A percentile compares a stretch with the other conserved stretches of the same genome.
These are phyloP conservation scores for Neodontobutis hainanensis DNA, from an alignment of 2,113 vertebrate genomes.

Conservation along the genomic window DNA sequence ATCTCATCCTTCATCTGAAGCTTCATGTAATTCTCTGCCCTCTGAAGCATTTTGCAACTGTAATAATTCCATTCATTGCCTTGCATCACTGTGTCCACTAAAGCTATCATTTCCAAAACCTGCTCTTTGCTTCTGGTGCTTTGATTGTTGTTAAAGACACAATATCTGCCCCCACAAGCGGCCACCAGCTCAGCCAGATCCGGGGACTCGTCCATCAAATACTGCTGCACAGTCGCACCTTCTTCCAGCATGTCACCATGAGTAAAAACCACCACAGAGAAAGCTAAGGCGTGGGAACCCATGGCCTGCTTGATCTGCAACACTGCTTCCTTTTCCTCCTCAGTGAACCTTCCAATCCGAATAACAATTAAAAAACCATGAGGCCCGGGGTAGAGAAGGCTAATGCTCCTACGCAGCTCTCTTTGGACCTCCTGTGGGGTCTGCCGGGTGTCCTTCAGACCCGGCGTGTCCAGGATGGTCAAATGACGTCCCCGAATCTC, in stretches of 20 bases:
- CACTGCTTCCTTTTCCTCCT: constrained; percentile 50
- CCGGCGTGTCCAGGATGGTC: constrained; percentile 56
- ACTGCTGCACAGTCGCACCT: constrained; percentile 11
- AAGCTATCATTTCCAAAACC: constrained; percentile 49
- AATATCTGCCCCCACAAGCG: constrained; percentile 55
- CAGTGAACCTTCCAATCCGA: constrained; percentile 65
- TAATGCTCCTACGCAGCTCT: constrained; percentile 53
- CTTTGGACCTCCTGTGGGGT: constrained; percentile 20
- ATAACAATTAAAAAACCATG: constrained; percentile 65
- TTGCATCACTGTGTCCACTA: constrained; percentile 53
- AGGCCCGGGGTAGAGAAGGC: constrained; percentile 58
- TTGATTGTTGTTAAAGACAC: constrained; percentile 66
- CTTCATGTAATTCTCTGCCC: constrained; percentile 46
- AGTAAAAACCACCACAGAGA: constrained; percentile 59
- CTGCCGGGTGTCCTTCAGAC: constrained; percentile 39
- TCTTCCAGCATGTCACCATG: constrained; percentile 52
- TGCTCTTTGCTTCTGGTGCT: constrained; percentile 44
- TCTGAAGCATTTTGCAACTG: constrained; percentile 41
- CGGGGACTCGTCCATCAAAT: constrained; percentile 29
- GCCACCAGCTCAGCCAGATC: constrained; percentile 48
- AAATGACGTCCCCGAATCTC: constrained; percentile 21
- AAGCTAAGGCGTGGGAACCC: constrained; percentile 41
- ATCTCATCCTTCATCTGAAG: constrained; percentile 29
- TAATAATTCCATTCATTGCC: constrained; percentile 44
- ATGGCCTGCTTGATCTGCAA: constrained; percentile 58